Conservation (phyloP, 64 coral and sea anemone genomes). For the Acropora yongei region DNA sequence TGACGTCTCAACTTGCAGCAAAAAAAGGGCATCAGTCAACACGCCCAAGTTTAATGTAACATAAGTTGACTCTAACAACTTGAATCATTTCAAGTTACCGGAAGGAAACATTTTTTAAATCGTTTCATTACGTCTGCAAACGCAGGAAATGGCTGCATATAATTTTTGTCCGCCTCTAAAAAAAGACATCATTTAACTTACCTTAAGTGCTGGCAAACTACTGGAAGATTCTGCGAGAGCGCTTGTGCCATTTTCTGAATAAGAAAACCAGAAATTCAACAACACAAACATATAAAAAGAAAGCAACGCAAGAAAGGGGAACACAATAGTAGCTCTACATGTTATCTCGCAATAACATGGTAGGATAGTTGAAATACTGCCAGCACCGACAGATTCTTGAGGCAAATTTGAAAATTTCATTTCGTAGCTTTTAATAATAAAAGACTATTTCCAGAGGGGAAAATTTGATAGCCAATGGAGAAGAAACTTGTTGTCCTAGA, state of each 20-base stretch:
- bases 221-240: neutral
- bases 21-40: neutral
- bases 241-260: neutral
- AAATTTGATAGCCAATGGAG: too few species aligned
- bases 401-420: too few species aligned
- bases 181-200: neutral
- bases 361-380: too few species aligned
- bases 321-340: neutral
- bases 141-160: neutral
- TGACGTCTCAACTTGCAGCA: constrained; percentile 4
- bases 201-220: constrained; percentile 3
- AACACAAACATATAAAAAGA: neutral
- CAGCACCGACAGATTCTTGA: too few species aligned
- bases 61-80: neutral
- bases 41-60: neutral
- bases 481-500: too few species aligned
- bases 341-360: too few species aligned
- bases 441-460: too few species aligned
- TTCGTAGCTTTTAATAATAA: too few species aligned
- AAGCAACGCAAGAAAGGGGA: neutral
- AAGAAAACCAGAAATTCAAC: neutral
- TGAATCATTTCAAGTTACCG: neutral
- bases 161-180: neutral
- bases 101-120: neutral
- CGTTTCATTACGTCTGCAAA: neutral